These are phyloP conservation scores for Hirudo medicinalis DNA, from an alignment of 1,140 invertebrate species.

Conservation along the genomic window DNA sequence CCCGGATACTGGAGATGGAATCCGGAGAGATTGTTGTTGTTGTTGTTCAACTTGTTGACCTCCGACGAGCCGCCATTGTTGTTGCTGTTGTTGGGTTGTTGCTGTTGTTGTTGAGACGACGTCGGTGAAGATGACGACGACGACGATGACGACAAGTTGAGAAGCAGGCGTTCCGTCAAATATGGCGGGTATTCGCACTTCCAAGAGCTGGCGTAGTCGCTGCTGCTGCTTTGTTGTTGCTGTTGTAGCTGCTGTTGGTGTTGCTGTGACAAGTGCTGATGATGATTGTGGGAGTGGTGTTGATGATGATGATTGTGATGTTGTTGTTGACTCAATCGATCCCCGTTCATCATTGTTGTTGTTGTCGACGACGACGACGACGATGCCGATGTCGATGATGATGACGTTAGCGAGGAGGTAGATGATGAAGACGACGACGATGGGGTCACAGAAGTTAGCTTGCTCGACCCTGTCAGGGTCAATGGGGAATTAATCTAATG, in stretches of 20 bases:
- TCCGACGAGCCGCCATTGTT: neutral
- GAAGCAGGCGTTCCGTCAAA: neutral
- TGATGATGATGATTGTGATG: slow-evolving; percentile 5
- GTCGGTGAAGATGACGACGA: slow-evolving; percentile 2
- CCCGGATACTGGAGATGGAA: no score
- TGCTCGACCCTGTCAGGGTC: no score
- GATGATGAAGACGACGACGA: no score
- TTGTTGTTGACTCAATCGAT: neutral
- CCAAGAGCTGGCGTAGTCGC: neutral
- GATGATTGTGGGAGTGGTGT: neutral
- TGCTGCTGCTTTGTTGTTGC: neutral
- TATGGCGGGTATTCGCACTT: slow-evolving; percentile 3
- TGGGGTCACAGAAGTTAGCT: no score
- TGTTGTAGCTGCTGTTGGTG: neutral
- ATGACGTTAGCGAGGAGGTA: no score
- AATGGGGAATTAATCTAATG: no score
- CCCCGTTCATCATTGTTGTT: no score
- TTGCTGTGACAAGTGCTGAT: neutral
- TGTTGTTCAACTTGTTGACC: neutral
- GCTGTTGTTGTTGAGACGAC: slow-evolving; percentile 15
- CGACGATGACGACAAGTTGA: slow-evolving; percentile 1
- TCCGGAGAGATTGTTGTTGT: neutral
- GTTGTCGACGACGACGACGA: no score
- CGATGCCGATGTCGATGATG: no score
- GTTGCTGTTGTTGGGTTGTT: slow-evolving; percentile 13